Base-by-base conservation (phyloP, 1,140 invertebrate species). In the Teleopsis dalmanni region DNA sequence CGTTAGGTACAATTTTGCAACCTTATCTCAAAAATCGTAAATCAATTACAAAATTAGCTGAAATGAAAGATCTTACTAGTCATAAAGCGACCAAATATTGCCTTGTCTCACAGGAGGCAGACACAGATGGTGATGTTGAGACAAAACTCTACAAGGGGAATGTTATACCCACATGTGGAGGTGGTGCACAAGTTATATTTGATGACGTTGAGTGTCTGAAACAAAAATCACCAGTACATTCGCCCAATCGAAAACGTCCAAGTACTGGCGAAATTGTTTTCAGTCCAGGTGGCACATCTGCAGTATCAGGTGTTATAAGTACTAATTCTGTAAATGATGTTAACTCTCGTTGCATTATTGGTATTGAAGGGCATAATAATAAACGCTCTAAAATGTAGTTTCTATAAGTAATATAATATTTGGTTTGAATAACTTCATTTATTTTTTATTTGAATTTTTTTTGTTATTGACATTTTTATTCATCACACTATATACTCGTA, bases 71-170 rank as follows among this genome's bases (percentile, higher is more conserved):
- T 62, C 76, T 93, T 21, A 79, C 78, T 0, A 80, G 81, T 49
- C 75, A 81, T 4, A 84, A 86, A 52, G 83, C 83, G 23, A 85
- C 82, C 1, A 93, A 93, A 67, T 98, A 98, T 68, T 87, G 90
- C 52, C 74, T 98, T 1, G 84, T 94, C 21, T 85, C 91, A 1
- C 94, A 98, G 73, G 85, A 92, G 55, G 83, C 87, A 33, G 91
- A 96, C 66, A 84, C 85, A 0, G 84, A 88, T 58, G 95, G 94
- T 0, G 90, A 95, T 66, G 71, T 98, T 3, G 89, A 94, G 72
- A 98, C 94, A 0, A 88, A 88, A 59, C 61, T 97, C 31, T 91
- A 90, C 58, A 99, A 98, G 81, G 93, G 84, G 35, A 88, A 97
- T 70, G 86, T 98, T 23, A 76, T 96, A 13, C 91, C 90, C 10